Conservation (phyloP, 1,140 invertebrate genomes). For the Caenorhabditis briggsae region DNA sequence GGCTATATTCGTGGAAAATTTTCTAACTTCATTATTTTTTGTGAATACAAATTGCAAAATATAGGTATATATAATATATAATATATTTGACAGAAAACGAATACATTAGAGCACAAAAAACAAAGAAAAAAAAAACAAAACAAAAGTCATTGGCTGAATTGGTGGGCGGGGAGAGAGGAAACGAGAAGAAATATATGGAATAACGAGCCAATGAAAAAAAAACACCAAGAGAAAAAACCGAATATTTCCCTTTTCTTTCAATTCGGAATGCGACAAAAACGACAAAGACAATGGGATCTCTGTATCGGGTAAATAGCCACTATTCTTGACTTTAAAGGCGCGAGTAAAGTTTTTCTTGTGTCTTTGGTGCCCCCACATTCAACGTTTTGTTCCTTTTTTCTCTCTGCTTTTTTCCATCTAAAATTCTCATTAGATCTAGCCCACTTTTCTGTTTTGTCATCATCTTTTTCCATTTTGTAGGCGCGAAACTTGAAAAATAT, state of each 20-base stretch:
- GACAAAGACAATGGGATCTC: slow-evolving; percentile 41
- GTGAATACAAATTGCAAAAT: neutral
- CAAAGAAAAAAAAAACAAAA: neutral
- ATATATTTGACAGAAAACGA: neutral
- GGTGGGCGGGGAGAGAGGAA: neutral
- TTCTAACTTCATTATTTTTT: slow-evolving; percentile 16
- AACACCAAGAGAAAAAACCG: neutral
- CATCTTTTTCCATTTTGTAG: slow-evolving; percentile 2
- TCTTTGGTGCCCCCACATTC: too few relatives aligned
- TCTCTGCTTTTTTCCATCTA: slow-evolving; percentile 10
- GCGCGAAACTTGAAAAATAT: neutral
- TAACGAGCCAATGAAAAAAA: slow-evolving; percentile 13
- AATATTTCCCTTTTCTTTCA: slow-evolving; percentile 39
- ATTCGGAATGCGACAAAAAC: slow-evolving; percentile 32
- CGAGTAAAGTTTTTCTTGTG: neutral
- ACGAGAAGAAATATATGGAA: slow-evolving; percentile 1
- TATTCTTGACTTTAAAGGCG: slow-evolving; percentile 41
- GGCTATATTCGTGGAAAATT: neutral
- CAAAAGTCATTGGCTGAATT: slow-evolving; percentile 45
- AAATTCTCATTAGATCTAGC: slow-evolving; percentile 36
- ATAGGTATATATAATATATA: too few relatives aligned
- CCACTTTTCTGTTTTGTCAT: neutral
- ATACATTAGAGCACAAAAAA: neutral
- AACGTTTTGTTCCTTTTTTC: slow-evolving; percentile 5
- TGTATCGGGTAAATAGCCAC: slow-evolving; percentile 43